Conservation (phyloP, 2,113 vertebrate species). For the Urocolius indicus region DNA sequence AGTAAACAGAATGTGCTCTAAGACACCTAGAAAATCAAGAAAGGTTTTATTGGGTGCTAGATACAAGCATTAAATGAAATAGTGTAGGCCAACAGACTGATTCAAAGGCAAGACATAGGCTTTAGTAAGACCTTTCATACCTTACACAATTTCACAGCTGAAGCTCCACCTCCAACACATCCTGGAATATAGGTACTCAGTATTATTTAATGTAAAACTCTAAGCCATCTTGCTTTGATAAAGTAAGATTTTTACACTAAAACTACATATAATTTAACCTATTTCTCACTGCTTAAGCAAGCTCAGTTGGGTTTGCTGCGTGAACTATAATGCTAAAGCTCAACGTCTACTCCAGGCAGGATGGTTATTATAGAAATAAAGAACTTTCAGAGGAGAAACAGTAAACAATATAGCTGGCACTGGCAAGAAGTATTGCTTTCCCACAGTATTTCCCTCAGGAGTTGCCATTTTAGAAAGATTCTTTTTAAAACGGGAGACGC, state of each 20-base stretch:
- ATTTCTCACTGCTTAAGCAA: neutral
- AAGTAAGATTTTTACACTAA: neutral
- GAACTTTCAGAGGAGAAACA: neutral
- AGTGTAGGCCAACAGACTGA: neutral
- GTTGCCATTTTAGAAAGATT: neutral
- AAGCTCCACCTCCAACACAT: neutral
- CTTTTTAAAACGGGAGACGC: neutral
- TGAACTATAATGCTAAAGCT: neutral
- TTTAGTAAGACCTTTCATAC: constrained; percentile 38
- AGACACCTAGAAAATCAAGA: neutral
- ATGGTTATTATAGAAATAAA: constrained; percentile 1
- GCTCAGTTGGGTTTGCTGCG: neutral
- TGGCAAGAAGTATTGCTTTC: constrained; percentile 8
- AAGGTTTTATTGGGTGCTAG: constrained; percentile 54
- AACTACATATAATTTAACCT: neutral
- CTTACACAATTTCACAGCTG: neutral
- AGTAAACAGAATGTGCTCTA: neutral
- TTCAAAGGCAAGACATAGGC: constrained; percentile 30
- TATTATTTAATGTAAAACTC: neutral
- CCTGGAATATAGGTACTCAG: neutral
- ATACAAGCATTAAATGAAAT: constrained; percentile 45
- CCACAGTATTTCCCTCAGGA: neutral
- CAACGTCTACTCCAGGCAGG: neutral
- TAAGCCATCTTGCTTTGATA: constrained; percentile 10
- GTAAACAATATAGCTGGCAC: neutral